These are phyloP conservation scores for Thryonomys swinderianus DNA, from an alignment of 2,113 vertebrate genomes.

Conservation along the genomic window DNA sequence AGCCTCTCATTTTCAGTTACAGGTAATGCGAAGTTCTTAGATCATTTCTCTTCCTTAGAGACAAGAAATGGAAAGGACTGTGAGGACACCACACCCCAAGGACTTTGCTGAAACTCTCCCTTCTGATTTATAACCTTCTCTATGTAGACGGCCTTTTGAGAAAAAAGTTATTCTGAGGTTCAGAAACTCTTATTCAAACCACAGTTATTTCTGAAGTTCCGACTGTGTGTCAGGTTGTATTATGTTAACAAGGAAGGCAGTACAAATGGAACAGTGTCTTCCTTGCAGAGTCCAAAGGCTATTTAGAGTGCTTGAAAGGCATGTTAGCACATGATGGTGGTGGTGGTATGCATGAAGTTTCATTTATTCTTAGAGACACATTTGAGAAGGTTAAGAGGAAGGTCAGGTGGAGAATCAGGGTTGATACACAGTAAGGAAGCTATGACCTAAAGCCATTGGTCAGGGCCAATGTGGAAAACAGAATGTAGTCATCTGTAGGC, in stretches of 20 bases:
- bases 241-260: not conserved
- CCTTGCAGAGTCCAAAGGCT: not conserved
- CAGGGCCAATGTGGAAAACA: not conserved
- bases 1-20: not conserved
- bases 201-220: not conserved
- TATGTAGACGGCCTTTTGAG: not conserved
- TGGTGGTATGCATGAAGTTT: not conserved
- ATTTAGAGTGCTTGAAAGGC: not conserved
- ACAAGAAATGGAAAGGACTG: not conserved
- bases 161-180: not conserved
- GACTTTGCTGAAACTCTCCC: not conserved
- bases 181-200: conserved; percentile 27
- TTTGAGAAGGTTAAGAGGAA: not conserved
- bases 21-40: not conserved
- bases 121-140: not conserved
- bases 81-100: not conserved
- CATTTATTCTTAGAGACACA: not conserved
- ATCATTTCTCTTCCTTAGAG: conserved; percentile 8
- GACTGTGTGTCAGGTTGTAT: not conserved
- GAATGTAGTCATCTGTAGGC: not conserved
- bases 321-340: not conserved
- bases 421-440: not conserved
- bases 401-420: not conserved
- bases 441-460: not conserved
- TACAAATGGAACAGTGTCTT: not conserved